These are phyloP conservation scores for Caenorhabditis auriculariae DNA, from an alignment of 2,888 invertebrate species.

Conservation along the genomic window DNA sequence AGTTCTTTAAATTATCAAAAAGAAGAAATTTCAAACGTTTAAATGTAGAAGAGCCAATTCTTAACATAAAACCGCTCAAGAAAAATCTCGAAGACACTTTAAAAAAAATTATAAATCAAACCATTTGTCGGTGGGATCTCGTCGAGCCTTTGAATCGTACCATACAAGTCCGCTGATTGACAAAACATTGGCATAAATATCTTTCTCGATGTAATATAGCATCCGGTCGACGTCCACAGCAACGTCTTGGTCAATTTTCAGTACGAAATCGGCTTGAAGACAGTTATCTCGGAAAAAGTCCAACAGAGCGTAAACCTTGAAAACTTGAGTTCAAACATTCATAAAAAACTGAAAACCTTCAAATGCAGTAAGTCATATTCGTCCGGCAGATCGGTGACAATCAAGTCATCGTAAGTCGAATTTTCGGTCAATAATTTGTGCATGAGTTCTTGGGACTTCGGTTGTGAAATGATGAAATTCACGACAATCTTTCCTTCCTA, in stretches of 20 bases:
- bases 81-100: too few species aligned
- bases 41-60: too few species aligned
- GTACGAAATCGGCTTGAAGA: conserved; percentile 12
- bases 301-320: too few species aligned
- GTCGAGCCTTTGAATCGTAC: too few species aligned
- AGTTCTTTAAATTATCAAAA: too few species aligned
- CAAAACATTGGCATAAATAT: conserved; percentile 4
- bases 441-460: conserved; percentile 9
- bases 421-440: conserved; percentile 22
- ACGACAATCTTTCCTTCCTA: too few species aligned
- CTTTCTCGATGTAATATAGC: conserved; percentile 7
- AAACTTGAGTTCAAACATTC: too few species aligned
- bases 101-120: too few species aligned
- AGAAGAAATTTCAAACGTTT: too few species aligned
- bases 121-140: too few species aligned
- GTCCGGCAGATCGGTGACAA: conserved; percentile 30
- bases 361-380: conserved; percentile 27
- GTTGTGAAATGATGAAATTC: conserved; percentile 15
- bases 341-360: too few species aligned
- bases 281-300: conserved; percentile 19
- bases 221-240: conserved; percentile 22
- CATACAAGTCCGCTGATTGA: conserved; percentile 23
- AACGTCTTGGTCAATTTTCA: conserved; percentile 40
- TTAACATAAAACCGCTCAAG: too few species aligned
- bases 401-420: conserved; percentile 19